Conservation (phyloP, 1,140 invertebrate genomes). For the Aphelenchoides fujianensis region DNA sequence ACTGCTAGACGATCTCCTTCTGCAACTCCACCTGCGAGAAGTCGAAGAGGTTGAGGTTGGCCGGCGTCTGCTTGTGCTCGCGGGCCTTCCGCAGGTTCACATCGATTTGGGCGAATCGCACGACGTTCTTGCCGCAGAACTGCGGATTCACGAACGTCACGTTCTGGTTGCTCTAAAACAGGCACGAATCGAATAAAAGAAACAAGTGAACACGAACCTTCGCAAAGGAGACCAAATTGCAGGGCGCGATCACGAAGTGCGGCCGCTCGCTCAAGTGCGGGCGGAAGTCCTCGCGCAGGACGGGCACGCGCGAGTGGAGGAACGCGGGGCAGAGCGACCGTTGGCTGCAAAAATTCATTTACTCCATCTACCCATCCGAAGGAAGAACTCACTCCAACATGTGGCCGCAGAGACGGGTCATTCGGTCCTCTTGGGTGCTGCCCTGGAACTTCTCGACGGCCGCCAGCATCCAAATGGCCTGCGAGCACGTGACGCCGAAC, state of each 20-base stretch:
- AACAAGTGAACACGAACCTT: background rate
- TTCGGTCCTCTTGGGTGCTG: background rate
- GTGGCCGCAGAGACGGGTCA: background rate
- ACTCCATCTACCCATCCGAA: background rate
- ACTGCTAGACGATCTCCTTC: background rate
- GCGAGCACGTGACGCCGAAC: slow-evolving; percentile 1
- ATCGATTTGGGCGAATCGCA: background rate
- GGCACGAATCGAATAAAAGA: background rate
- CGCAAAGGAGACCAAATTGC: background rate
- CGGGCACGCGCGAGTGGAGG: background rate
- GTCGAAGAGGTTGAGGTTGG: background rate
- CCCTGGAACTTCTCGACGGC: background rate
- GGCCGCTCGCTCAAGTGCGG: slow-evolving; percentile 3
- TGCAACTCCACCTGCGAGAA: background rate
- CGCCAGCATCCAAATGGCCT: background rate
- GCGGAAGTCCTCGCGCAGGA: background rate
- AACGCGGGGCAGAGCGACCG: background rate
- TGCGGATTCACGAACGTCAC: background rate
- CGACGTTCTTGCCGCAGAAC: background rate
- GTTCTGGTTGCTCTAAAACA: background rate
- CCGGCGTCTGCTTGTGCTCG: background rate
- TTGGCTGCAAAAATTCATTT: background rate
- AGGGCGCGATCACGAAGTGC: background rate
- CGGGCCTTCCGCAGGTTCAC: background rate
- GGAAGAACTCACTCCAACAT: background rate